A percentile compares a stretch with the other conserved stretches of the same genome.
Conservation (phyloP, 2,888 invertebrate genomes). For the Thereva unica region DNA sequence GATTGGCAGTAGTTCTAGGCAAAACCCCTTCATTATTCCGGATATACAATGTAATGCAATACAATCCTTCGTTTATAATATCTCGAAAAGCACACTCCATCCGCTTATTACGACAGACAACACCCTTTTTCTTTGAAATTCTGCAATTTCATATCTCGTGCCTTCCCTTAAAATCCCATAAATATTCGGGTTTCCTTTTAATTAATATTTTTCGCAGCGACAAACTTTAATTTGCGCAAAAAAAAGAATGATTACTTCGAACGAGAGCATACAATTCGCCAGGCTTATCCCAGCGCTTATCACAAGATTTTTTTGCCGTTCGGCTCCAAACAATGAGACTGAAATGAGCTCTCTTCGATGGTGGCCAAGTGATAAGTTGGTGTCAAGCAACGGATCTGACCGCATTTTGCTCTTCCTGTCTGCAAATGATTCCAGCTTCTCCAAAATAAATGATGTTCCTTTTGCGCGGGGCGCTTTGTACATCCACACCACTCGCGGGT, state of each 20-base stretch:
- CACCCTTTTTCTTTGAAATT: too few relatives aligned
- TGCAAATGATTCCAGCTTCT: conserved; percentile 23
- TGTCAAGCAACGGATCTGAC: conserved; percentile 38
- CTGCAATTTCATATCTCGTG: too few relatives aligned
- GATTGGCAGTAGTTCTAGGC: too few relatives aligned
- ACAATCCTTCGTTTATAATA: too few relatives aligned
- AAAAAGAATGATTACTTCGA: background rate
- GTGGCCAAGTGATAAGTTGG: conserved; percentile 33
- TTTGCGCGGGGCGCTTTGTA: background rate
- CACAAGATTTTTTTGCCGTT: background rate
- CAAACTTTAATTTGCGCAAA: too few relatives aligned
- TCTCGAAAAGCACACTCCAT: too few relatives aligned
- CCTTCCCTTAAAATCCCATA: too few relatives aligned
- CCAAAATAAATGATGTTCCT: conserved; percentile 24
- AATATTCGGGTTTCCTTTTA: too few relatives aligned
- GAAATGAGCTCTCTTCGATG: conserved; percentile 18
- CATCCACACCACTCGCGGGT: background rate
- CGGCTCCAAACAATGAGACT: conserved; percentile 12
- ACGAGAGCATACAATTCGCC: background rate
- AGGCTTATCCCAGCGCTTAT: background rate
- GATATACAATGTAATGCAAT: too few relatives aligned
- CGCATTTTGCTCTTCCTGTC: conserved; percentile 37
- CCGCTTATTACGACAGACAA: too few relatives aligned
- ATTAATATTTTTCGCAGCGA: too few relatives aligned
- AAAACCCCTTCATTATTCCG: too few relatives aligned